phyloP scores from a whole-genome alignment of 2,888 invertebrate species.

The Cosmorhoe ocellata region DNA sequence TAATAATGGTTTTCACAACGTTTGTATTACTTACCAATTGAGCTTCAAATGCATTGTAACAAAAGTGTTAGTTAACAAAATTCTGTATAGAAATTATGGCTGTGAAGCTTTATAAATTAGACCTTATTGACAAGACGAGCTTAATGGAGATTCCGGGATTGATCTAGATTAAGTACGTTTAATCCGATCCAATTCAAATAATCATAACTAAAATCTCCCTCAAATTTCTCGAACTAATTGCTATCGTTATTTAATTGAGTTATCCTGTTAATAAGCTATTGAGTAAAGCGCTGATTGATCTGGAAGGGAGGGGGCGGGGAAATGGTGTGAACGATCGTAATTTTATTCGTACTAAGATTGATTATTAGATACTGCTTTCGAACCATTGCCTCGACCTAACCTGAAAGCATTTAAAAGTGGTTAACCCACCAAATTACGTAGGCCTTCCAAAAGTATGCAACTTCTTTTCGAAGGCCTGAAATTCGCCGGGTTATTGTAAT shows the following conservation, averaged over 20 bases:
- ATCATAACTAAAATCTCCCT: conserved; percentile 5
- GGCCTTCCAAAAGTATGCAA: too few species aligned
- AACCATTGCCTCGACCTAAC: too few species aligned
- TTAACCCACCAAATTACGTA: too few species aligned
- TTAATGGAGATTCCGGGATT: not conserved
- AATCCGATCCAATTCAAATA: conserved; percentile 6
- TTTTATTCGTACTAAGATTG: conserved; percentile 7
- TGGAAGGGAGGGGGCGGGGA: not conserved
- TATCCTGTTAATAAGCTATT: conserved; percentile 13
- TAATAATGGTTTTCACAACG: conserved; percentile 1
- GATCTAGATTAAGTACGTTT: not conserved
- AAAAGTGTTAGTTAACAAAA: too few species aligned
- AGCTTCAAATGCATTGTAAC: too few species aligned
- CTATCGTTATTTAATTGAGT: conserved; percentile 19
- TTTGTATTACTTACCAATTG: not conserved
- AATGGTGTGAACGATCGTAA: conserved; percentile 2
- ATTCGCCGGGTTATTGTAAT: too few species aligned
- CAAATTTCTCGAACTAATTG: conserved; percentile 5
- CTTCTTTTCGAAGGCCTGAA: too few species aligned
- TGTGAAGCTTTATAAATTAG: not conserved
- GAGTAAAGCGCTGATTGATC: conserved; percentile 15
- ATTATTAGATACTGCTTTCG: too few species aligned
- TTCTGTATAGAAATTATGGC: too few species aligned
- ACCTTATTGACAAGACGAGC: not conserved
- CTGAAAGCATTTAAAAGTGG: too few species aligned